Conservation (phyloP, 2,797 vertebrate species). For the Rhincodon typus region DNA sequence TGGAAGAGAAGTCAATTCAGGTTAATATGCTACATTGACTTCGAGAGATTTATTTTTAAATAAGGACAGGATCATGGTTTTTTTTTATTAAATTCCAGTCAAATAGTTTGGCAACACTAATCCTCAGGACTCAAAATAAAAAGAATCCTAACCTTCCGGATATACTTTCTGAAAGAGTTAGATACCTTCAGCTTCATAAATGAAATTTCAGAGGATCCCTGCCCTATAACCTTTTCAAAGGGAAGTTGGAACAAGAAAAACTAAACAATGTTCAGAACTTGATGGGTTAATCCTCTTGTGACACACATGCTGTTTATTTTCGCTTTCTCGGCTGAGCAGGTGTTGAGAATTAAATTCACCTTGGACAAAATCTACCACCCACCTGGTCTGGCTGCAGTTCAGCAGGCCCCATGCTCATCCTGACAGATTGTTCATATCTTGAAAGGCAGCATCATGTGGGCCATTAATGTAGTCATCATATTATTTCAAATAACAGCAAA, state of each 20-base stretch:
- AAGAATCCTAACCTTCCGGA: not conserved
- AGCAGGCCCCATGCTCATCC: not conserved
- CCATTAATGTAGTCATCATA: not conserved
- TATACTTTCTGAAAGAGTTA: not conserved
- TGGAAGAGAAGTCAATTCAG: not conserved
- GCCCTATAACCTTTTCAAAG: not conserved
- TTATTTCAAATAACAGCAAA: not conserved
- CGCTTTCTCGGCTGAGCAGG: not conserved
- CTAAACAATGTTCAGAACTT: not conserved
- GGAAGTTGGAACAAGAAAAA: not conserved
- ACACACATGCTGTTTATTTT: not conserved
- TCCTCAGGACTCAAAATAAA: not conserved
- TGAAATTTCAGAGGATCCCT: not conserved
- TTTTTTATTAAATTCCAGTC: not conserved
- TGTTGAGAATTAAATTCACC: not conserved
- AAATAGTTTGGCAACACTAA: not conserved
- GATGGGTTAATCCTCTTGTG: not conserved
- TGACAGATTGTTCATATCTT: constrained; percentile 31
- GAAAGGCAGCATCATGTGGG: not conserved
- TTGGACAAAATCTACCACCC: constrained; percentile 17
- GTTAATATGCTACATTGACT: not conserved
- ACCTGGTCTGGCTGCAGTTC: not conserved
- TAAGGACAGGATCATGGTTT: not conserved
- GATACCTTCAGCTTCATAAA: not conserved
- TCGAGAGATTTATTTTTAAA: not conserved